Evolutionary conservation across 2,888 invertebrate species (phyloP).

Genomic region (Macrosiphum euphorbiae): DNA sequence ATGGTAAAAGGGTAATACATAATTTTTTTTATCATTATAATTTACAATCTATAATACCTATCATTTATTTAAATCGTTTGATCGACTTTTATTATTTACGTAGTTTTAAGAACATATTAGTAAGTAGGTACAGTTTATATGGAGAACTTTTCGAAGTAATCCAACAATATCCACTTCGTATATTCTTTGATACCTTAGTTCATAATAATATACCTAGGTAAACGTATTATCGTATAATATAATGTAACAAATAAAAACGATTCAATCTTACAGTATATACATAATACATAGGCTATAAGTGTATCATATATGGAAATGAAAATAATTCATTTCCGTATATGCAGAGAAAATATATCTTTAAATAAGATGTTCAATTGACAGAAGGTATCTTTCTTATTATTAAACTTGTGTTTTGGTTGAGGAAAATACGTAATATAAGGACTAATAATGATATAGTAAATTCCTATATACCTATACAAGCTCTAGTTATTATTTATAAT

Average conservation of each 20-base stretch:
- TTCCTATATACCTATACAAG: neutral
- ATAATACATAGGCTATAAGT: neutral
- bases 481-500: neutral
- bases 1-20: slow-evolving; percentile 62
- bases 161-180: neutral
- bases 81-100: neutral
- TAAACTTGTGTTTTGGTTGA: neutral
- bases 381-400: neutral
- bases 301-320: neutral
- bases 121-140: neutral
- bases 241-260: neutral
- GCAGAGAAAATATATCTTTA: neutral
- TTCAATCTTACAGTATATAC: neutral
- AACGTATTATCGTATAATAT: neutral
- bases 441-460: neutral
- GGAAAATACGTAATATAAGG: neutral
- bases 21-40: neutral
- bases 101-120: neutral
- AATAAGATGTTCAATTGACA: neutral
- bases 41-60: neutral
- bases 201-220: neutral
- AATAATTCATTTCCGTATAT: neutral
- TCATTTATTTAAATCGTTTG: neutral
- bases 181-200: neutral
- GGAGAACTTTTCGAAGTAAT: neutral